These are phyloP conservation scores for Prosapia bicincta DNA, from an alignment of 2,888 invertebrate genomes.

Conservation along the genomic window DNA sequence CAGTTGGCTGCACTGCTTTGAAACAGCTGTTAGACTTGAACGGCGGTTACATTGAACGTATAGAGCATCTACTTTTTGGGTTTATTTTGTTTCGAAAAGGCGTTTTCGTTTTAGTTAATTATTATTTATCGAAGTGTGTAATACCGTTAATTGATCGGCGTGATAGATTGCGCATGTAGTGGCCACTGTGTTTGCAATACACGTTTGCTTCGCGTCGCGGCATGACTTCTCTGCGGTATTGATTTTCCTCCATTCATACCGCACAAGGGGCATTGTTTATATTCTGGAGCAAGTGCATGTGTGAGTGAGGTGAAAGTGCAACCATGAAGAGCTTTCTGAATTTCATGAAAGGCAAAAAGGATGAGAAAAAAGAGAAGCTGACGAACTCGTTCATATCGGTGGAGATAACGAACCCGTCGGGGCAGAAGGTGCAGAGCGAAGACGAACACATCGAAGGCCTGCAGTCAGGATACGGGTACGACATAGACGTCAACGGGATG, in stretches of 20 bases:
- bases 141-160: no score
- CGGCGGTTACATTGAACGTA: background rate
- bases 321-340: slow-evolving; percentile 43
- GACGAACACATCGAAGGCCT: slow-evolving; percentile 38
- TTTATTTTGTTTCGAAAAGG: no score
- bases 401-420: slow-evolving; percentile 39
- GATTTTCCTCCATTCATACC: background rate
- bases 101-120: no score
- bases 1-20: background rate
- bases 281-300: background rate
- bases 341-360: slow-evolving; percentile 43
- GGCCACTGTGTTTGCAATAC: no score
- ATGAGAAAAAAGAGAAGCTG: slow-evolving; percentile 40
- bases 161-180: no score
- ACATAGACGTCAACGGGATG: slow-evolving; percentile 41
- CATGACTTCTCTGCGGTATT: background rate
- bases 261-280: background rate
- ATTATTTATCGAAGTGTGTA: no score
- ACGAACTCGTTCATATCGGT: slow-evolving; percentile 37
- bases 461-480: slow-evolving; percentile 39
- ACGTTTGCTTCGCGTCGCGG: background rate
- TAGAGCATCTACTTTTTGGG: no score
- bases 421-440: slow-evolving; percentile 39
- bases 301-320: background rate
- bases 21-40: background rate